These are phyloP conservation scores for Malurus leucopterus DNA, from an alignment of 2,797 vertebrate genomes.

Conservation along the genomic window DNA sequence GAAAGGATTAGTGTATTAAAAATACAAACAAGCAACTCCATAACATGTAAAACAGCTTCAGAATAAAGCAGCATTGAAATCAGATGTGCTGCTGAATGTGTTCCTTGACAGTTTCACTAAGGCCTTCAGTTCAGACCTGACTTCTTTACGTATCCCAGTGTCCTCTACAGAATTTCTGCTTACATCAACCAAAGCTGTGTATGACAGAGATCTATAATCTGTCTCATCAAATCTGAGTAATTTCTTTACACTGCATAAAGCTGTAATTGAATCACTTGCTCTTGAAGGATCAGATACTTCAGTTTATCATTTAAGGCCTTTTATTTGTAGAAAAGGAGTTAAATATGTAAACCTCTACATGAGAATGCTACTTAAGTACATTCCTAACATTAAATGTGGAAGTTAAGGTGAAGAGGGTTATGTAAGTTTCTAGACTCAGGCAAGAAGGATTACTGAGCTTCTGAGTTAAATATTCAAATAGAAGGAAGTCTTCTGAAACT, in stretches of 20 bases:
- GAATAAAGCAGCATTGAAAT: not conserved
- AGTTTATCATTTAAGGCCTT: not conserved
- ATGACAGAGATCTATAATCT: not conserved
- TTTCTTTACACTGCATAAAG: conserved; percentile 14
- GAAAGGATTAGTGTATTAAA: not conserved
- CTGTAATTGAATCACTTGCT: not conserved
- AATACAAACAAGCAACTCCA: not conserved
- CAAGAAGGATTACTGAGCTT: not conserved
- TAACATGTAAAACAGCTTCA: not conserved
- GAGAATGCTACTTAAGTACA: not conserved
- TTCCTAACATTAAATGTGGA: not conserved
- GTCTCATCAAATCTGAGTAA: not conserved
- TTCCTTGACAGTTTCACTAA: not conserved
- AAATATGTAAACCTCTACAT: not conserved
- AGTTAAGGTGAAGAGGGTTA: not conserved
- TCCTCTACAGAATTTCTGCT: not conserved
- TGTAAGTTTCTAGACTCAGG: not conserved
- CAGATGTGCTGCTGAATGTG: not conserved
- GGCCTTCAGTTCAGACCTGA: not conserved
- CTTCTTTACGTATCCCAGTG: not conserved
- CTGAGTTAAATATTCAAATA: not conserved
- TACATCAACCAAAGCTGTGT: not conserved
- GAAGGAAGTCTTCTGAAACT: not conserved
- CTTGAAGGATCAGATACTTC: not conserved
- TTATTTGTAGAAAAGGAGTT: not conserved